phyloP scores from a whole-genome alignment of 2,888 invertebrate genomes.

The Ophion costatus region DNA sequence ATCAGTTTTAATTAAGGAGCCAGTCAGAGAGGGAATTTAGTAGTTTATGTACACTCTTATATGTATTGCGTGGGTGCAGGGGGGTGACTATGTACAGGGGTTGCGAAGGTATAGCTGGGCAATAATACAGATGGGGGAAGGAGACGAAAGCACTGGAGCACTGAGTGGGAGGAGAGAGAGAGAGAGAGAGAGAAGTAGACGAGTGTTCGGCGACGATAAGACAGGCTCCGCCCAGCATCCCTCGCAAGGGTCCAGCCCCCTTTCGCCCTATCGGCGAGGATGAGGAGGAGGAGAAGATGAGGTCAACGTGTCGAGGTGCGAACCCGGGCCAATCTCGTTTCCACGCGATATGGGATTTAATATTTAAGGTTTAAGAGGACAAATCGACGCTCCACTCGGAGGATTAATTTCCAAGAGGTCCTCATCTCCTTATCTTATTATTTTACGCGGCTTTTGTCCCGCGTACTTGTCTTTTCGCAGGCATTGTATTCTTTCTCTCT shows the following conservation, averaged over 20 bases:
- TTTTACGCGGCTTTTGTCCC: conserved; percentile 64
- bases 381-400: conserved; percentile 73
- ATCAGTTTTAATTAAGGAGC: background rate
- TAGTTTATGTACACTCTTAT: background rate
- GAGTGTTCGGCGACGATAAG: conserved; percentile 81
- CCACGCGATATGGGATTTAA: conserved; percentile 75
- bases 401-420: conserved; percentile 77
- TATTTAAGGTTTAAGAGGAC: conserved; percentile 75
- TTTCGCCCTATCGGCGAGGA: conserved; percentile 61
- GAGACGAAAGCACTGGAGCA: background rate
- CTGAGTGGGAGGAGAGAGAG: conserved; percentile 65
- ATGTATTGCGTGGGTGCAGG: background rate
- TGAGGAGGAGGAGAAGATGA: conserved; percentile 30
- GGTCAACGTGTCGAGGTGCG: conserved; percentile 74
- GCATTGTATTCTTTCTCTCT: background rate
- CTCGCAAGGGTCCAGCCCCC: conserved; percentile 62
- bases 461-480: background rate
- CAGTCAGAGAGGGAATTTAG: background rate
- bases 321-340: conserved; percentile 44
- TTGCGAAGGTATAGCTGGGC: background rate
- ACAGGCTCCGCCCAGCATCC: conserved; percentile 75
- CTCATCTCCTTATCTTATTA: conserved; percentile 54
- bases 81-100: background rate
- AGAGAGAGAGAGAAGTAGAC: conserved; percentile 62
- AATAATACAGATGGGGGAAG: background rate